phyloP scores from a whole-genome alignment of 2,797 vertebrate genomes.

The Notolabrus celidotus region DNA sequence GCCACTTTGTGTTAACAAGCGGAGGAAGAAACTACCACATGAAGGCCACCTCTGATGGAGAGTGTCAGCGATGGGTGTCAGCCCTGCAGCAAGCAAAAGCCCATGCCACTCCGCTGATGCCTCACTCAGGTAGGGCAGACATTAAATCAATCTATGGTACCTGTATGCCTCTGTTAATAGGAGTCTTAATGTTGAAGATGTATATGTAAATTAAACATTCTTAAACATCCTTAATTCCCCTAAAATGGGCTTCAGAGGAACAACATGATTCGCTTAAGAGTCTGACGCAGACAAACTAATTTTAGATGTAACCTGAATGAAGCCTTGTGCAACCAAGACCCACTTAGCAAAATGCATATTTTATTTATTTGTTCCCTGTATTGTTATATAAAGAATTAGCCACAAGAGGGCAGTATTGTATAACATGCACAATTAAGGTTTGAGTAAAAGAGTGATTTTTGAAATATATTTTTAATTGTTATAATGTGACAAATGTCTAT shows the following conservation, averaged over 20 bases:
- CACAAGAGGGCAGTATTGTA: constrained; percentile 69
- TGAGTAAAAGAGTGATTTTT: not conserved
- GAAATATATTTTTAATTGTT: not conserved
- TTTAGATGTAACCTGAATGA: constrained; percentile 50
- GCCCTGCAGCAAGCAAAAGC: constrained; percentile 93
- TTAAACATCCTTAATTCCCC: not conserved
- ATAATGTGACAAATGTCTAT: not conserved
- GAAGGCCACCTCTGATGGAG: constrained; percentile 91
- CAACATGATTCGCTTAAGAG: not conserved
- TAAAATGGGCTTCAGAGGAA: constrained; percentile 19
- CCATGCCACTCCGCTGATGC: constrained; percentile 89
- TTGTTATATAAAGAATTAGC: constrained; percentile 22
- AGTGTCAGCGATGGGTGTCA: constrained; percentile 93
- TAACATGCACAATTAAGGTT: not conserved
- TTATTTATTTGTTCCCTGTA: constrained; percentile 12
- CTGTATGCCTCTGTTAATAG: not conserved
- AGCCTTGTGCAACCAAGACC: constrained; percentile 42
- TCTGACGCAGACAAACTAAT: constrained; percentile 29
- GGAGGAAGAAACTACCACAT: constrained; percentile 94
- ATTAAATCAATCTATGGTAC: not conserved
- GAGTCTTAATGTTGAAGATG: not conserved
- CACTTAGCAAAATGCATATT: constrained; percentile 48
- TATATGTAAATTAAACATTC: not conserved
- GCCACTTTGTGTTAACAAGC: constrained; percentile 91
- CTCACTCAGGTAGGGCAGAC: constrained; percentile 78